Base-by-base conservation (phyloP, 2,888 invertebrate genomes). In the Taphrorychus bicolor region DNA sequence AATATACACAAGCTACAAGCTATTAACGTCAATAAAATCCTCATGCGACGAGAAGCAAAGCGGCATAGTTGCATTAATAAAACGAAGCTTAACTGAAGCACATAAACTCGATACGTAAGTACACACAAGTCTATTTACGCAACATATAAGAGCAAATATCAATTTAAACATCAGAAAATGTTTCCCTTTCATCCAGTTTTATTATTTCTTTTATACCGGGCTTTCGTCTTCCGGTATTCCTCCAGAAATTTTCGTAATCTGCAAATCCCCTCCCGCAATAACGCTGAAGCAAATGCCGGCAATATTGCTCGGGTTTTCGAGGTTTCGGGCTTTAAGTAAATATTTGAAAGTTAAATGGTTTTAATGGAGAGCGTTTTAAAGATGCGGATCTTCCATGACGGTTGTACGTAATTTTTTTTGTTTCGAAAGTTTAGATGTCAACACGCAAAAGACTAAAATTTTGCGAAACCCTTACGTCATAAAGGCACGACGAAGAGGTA, bases 311-410 rank as follows among this genome's bases (percentile, higher is more conserved):
- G 67, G 72, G 72, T 71, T 72, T 73, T 72, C 73, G 59, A 63
- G 70, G 59, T 61, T 70, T 61, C 65, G 59, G 72, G 17, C 66
- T 66, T 62, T 74, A 75, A 73, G 74, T 75, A 77, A 76, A 77
- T 76, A 76, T 76, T 76, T 76, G 74, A 74, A 76, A 76, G 74
- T 76, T 76, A 74, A 75, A 76, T 73, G 73, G 70, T 72, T 54
- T 65, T 65, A 65, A 66, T 62, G 61, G 59, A 61, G 58, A 68
- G 51, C 56, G 49, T 32, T 59, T 59, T 22, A 45, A 24, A 18
- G 45, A 45, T 45, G 5, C 14, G 45, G 17, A 16, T 7, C 14
- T 45, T 32, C 32, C n/a, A n/a, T n/a, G n/a, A n/a, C n/a, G n/a
- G n/a, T n/a, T n/a, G n/a, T n/a, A n/a, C n/a, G n/a, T n/a, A n/a